A percentile compares a stretch with the other conserved stretches of the same genome.
These are phyloP conservation scores for Stenchaetothrips biformis DNA, from an alignment of 2,888 invertebrate genomes.

Conservation along the genomic window DNA sequence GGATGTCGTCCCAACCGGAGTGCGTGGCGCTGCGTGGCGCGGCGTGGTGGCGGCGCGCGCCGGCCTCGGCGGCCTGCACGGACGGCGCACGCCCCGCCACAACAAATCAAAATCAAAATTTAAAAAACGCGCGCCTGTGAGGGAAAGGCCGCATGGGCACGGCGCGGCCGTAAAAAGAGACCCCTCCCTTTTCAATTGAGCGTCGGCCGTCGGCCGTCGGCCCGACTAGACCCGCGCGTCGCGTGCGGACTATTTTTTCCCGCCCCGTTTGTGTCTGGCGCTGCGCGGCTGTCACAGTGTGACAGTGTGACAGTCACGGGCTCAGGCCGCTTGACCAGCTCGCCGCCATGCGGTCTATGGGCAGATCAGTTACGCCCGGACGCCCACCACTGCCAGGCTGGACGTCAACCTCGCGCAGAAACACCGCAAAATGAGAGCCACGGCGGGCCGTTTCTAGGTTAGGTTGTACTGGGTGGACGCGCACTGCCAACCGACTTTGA, in stretches of 20 bases:
- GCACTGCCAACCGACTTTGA: too few species aligned
- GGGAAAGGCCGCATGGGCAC: neutral
- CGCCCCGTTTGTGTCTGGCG: neutral
- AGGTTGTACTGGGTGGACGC: too few species aligned
- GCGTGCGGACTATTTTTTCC: constrained; percentile 35
- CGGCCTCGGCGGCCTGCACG: neutral
- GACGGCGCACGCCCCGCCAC: too few species aligned
- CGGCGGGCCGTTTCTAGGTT: too few species aligned
- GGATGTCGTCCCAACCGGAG: neutral
- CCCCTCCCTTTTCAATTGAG: neutral
- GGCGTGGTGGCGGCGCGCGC: neutral
- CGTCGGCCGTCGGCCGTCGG: constrained; percentile 35
- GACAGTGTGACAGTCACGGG: neutral
- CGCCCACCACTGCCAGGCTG: too few species aligned
- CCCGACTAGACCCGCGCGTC: constrained; percentile 32
- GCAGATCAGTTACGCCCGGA: too few species aligned
- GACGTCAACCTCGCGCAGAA: too few species aligned
- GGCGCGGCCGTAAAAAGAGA: neutral
- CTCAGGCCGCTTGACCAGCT: neutral
- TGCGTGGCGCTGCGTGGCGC: neutral
- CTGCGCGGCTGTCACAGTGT: neutral
- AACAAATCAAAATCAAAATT: too few species aligned
- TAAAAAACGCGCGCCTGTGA: too few species aligned
- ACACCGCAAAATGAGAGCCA: too few species aligned
- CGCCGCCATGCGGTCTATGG: neutral